Evolutionary conservation across 2,888 invertebrate species (phyloP).

Genomic region (Melangyna quadrimaculata): DNA sequence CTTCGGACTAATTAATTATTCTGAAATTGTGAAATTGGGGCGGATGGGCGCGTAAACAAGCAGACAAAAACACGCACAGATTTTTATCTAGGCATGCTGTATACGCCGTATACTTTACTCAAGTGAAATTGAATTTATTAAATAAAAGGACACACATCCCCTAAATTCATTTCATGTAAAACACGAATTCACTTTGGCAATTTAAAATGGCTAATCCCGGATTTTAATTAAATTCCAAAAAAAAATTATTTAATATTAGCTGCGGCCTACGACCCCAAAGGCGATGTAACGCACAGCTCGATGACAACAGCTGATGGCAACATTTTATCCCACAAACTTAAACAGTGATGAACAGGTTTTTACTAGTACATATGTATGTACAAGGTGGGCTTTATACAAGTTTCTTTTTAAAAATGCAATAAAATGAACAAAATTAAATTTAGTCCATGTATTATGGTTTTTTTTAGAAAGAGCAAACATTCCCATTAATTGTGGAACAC

Average conservation of each 20-base stretch:
- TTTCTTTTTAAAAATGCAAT: too few relatives aligned
- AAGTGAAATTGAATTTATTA: neutral
- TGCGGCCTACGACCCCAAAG: neutral
- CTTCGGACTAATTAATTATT: neutral
- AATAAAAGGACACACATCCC: neutral
- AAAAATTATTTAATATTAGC: neutral
- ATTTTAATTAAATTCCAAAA: slow-evolving; percentile 41
- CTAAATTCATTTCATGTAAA: neutral
- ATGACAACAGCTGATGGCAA: neutral
- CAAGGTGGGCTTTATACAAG: too few relatives aligned
- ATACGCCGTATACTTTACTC: too few relatives aligned
- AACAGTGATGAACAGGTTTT: neutral
- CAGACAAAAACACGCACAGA: neutral
- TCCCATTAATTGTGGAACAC: too few relatives aligned
- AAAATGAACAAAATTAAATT: too few relatives aligned
- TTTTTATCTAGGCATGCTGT: neutral
- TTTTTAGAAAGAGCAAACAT: too few relatives aligned
- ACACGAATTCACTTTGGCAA: neutral
- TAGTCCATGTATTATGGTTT: too few relatives aligned
- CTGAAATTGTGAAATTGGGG: neutral
- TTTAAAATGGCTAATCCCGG: slow-evolving; percentile 8
- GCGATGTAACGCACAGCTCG: neutral
- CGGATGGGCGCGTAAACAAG: neutral
- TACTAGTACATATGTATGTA: too few relatives aligned
- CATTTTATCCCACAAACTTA: neutral